Evolutionary conservation across 2,113 vertebrate genomes (phyloP), one percentile per base, ranked within the genome.

Genomic region (Cololabis saira): DNA sequence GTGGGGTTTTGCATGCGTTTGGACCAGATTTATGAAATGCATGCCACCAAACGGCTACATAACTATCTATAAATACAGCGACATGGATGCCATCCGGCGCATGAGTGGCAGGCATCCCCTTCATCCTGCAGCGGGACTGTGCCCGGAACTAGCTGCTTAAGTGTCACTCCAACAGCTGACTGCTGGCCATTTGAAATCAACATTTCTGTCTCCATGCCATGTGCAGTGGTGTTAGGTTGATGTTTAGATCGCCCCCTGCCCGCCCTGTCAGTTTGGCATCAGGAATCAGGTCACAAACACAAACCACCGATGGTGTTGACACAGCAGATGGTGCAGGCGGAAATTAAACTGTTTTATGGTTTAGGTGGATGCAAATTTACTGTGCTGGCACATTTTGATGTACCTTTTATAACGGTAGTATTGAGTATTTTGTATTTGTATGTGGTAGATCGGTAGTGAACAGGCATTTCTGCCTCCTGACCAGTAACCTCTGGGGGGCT

Each of bases 381-480:
- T 5, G 24, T 3, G 24, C 16, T 24, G 51, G 30, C 24, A 53
- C 43, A 3, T 33, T 24, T 40, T 56, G 41, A 24, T 27, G 16
- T 12, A 41, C 12, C 14, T 50, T 27, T 27, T 27, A 27, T 27
- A 27, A 5, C 24, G 5, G 19, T 49, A 15, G n/a, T 44, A 33
- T 65, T 65, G 59, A 14, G 51, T 57, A 55, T 64, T 47, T 12
- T 63, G 74, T 67, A 54, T 87, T 83, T 74, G 81, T 77, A 81
- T 88, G 24, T 27, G 5, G 24, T 27, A 76, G 77, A 61, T 69
- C 52, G 41, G 48, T 72, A 70, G 78, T 51, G 74, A 74, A 76
- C 72, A 85, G 64, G 71, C 79, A 67, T 52, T 45, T 77, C 61
- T 77, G 84, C 87, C 88, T 88, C 89, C 88, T 88, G 88, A 92